phyloP scores from a whole-genome alignment of 2,113 vertebrate genomes.

The Macrotis lagotis region DNA sequence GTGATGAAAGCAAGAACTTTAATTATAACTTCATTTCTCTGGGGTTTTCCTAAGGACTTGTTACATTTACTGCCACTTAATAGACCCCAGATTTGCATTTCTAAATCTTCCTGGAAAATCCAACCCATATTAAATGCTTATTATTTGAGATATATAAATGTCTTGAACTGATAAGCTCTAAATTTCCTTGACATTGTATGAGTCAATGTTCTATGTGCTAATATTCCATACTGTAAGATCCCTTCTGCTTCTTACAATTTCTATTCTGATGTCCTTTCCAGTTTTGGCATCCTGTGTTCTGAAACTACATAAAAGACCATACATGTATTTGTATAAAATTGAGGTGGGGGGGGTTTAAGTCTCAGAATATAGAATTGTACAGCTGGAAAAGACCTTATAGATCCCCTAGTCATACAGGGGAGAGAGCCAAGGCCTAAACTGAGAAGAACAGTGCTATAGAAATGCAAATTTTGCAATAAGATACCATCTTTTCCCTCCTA shows the following conservation, averaged over 20 bases:
- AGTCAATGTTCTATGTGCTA: background rate
- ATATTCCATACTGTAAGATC: background rate
- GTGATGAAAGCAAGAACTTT: slow-evolving; percentile 12
- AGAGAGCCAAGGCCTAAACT: background rate
- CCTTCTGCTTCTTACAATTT: background rate
- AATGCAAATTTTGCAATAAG: background rate
- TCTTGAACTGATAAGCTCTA: background rate
- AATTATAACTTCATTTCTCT: background rate
- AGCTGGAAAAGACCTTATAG: background rate
- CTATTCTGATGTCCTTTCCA: background rate
- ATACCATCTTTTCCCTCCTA: background rate
- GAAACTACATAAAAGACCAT: background rate
- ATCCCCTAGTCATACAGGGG: background rate
- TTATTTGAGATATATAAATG: background rate
- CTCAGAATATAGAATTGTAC: background rate
- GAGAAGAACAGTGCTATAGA: background rate
- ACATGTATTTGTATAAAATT: background rate
- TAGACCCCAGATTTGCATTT: background rate
- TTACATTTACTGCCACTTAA: background rate
- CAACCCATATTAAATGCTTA: background rate
- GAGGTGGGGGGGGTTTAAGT: background rate
- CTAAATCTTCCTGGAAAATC: background rate
- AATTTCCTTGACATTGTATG: background rate
- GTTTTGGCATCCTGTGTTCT: background rate
- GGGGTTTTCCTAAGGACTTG: background rate